Evolutionary conservation across 2,888 invertebrate genomes (phyloP), one percentile per base, ranked within the genome.

Genomic region (Nemapogon koenigi): DNA sequence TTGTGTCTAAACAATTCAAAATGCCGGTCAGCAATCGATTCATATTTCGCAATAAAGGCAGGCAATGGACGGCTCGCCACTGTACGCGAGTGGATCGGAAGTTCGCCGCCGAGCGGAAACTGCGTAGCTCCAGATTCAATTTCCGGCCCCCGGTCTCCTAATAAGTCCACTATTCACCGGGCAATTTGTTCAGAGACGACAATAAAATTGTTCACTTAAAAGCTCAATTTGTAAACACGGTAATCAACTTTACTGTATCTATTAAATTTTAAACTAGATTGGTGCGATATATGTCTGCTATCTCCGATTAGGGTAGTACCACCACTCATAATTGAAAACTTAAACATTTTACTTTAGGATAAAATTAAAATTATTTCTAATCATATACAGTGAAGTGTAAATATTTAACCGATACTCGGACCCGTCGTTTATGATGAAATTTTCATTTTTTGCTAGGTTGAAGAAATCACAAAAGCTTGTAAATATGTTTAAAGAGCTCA

Each of bases 61-160:
- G 19, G 19, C 14, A 18, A 26, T 8, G 26, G 15, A n/a, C 14
- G 27, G 35, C 26, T 35, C 10, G 26, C 27, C 26, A 26, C 26
- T 13, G 35, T 15, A 11, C 35, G 49, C 50, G 52, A 59, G 53
- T 50, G 55, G 58, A 55, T 51, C 62, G 65, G 63, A 66, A 65
- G 56, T 55, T 54, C 56, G 56, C 55, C 55, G 58, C 58, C 62
- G 57, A 53, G 62, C 66, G 68, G 72, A 69, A 67, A 65, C 67
- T 70, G 70, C 73, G 71, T 72, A 68, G 67, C 67, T 67, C 58
- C 65, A 67, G 67, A 73, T 72, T 70, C 70, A 72, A 75, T 75
- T 72, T 75, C 70, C 75, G 71, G 49, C 59, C 53, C 62, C 65
- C n/a, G 65, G 63, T 56, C 60, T 60, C 57, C 63, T 70, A 71